Evolutionary conservation across 2,888 invertebrate genomes (phyloP).

Genomic region (Thereva nobilitata): DNA sequence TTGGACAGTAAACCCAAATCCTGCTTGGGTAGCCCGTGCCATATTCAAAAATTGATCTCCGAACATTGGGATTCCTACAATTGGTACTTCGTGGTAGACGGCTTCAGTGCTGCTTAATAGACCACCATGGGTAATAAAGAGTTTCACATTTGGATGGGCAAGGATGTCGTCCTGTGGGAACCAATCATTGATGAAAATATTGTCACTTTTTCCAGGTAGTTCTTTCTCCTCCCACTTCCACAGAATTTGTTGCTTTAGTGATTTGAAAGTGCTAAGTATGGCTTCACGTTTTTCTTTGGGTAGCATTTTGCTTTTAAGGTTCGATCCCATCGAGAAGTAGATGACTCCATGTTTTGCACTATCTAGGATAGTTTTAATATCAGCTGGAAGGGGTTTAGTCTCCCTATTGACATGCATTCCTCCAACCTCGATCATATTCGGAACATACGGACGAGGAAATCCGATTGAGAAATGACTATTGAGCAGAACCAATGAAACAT

Average conservation of each 20-base stretch:
- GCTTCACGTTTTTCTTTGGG: constrained; percentile 42
- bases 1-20: constrained; percentile 51
- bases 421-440: constrained; percentile 52
- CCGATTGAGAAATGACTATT: constrained; percentile 54
- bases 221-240: constrained; percentile 50
- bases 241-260: constrained; percentile 50
- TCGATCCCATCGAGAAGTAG: constrained; percentile 50
- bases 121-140: constrained; percentile 60
- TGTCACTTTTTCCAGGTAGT: constrained; percentile 53
- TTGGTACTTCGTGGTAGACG: constrained; percentile 75
- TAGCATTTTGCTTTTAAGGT: constrained; percentile 44
- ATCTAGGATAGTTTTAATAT: constrained; percentile 53
- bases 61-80: constrained; percentile 74
- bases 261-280: constrained; percentile 47
- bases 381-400: constrained; percentile 50
- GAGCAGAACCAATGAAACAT: constrained; percentile 51
- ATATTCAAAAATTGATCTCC: constrained; percentile 80
- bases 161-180: constrained; percentile 71
- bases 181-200: constrained; percentile 58
- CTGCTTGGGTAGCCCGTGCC: constrained; percentile 70
- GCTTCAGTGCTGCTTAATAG: constrained; percentile 77
- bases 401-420: constrained; percentile 54
- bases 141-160: constrained; percentile 68
- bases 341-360: constrained; percentile 51
- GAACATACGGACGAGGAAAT: constrained; percentile 51